These are phyloP conservation scores for Eurytoma adleriae DNA, from an alignment of 2,888 invertebrate species.

Conservation along the genomic window DNA sequence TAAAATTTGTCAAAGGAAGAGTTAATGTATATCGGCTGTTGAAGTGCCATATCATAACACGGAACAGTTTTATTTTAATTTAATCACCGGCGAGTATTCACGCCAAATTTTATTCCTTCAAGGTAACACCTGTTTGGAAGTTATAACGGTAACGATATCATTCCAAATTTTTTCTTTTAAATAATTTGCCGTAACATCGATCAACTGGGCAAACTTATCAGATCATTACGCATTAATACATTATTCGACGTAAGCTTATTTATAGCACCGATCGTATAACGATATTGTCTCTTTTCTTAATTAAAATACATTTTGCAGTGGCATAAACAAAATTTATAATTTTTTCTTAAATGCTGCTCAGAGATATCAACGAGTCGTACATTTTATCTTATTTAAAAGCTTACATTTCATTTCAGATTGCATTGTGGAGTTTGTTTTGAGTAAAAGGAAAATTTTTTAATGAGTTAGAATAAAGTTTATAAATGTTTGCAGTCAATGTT, in stretches of 20 bases:
- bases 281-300: not conserved
- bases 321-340: no score
- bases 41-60: not conserved
- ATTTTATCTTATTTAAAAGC: no score
- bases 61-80: conserved; percentile 52
- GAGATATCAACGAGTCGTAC: no score
- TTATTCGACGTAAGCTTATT: conserved; percentile 5
- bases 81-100: conserved; percentile 31
- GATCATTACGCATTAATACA: conserved; percentile 25
- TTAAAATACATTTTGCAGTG: not conserved
- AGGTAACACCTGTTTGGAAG: conserved; percentile 47
- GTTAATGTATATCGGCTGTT: conserved; percentile 20
- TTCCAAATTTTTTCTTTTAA: conserved; percentile 26
- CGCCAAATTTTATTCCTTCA: conserved; percentile 46
- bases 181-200: conserved; percentile 23
- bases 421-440: no score
- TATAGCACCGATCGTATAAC: not conserved
- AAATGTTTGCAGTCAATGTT: no score
- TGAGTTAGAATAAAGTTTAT: no score
- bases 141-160: conserved; percentile 43
- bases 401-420: no score
- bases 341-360: no score
- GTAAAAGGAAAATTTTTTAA: no score
- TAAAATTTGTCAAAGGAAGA: conserved; percentile 22
- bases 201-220: conserved; percentile 35